These are phyloP conservation scores for Aplysia californica DNA, from an alignment of 1,140 invertebrate species.

Conservation along the genomic window DNA sequence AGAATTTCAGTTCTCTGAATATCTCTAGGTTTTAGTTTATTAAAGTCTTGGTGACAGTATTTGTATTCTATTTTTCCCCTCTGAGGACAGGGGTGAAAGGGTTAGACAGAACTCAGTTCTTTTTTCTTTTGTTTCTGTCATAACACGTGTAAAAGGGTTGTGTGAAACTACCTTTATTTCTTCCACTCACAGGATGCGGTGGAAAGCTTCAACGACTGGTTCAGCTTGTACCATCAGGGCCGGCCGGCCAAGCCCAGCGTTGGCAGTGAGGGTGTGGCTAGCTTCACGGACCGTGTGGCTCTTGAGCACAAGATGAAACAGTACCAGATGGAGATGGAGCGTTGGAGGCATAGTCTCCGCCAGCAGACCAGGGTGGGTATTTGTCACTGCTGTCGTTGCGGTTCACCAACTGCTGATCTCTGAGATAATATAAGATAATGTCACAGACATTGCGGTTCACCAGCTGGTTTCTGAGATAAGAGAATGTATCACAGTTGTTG, in stretches of 20 bases:
- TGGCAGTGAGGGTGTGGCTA: slow-evolving; percentile 69
- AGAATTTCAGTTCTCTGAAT: no score
- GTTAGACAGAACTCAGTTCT: neutral
- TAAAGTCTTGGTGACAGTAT: no score
- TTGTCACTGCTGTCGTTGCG: neutral
- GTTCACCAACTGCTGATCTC: no score
- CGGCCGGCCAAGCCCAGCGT: slow-evolving; percentile 74
- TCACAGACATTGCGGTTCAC: no score
- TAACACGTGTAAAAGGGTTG: no score
- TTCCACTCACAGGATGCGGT: slow-evolving; percentile 80
- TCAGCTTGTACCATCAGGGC: slow-evolving; percentile 82
- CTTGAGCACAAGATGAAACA: slow-evolving; percentile 84
- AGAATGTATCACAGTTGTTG: no score
- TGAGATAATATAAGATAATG: no score
- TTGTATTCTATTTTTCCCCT: neutral
- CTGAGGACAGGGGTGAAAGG: neutral
- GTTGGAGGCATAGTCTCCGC: slow-evolving; percentile 79
- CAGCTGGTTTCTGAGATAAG: no score
- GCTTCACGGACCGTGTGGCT: slow-evolving; percentile 89
- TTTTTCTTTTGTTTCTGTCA: no score
- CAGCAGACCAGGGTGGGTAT: slow-evolving; percentile 73
- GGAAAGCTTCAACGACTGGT: slow-evolving; percentile 91
- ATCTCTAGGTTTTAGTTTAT: no score
- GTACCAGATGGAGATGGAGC: slow-evolving; percentile 79
- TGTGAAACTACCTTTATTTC: no score